Evolutionary conservation across 1,140 invertebrate species (phyloP).

Genomic region (Glossosoma conforme): DNA sequence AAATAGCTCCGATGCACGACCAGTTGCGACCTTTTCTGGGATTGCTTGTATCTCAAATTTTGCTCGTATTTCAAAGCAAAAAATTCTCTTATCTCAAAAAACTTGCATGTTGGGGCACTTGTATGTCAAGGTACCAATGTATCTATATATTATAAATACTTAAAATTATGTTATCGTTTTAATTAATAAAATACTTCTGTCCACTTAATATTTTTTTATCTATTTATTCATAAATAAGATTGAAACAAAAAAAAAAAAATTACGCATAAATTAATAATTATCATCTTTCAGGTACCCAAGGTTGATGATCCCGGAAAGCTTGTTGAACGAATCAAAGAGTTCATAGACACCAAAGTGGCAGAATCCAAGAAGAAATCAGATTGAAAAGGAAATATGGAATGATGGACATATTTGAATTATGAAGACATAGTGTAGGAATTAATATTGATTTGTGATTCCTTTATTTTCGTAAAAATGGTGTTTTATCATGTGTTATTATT

Average conservation of each 20-base stretch:
- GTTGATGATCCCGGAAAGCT: slow-evolving; percentile 73
- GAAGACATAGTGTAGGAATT: background rate
- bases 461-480: background rate
- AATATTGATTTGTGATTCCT: background rate
- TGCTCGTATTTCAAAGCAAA: no score
- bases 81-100: slow-evolving; percentile 4
- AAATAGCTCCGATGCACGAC: no score
- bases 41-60: no score
- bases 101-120: slow-evolving; percentile 1
- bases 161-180: background rate
- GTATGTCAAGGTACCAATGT: background rate
- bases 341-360: slow-evolving; percentile 58
- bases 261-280: slow-evolving; percentile 12
- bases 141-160: background rate
- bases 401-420: background rate
- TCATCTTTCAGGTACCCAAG: slow-evolving; percentile 64
- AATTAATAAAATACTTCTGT: background rate
- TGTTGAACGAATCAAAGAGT: slow-evolving; percentile 61
- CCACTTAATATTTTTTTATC: background rate
- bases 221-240: background rate
- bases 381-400: slow-evolving; percentile 26
- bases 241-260: background rate
- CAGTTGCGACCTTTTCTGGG: no score
- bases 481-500: background rate
- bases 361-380: slow-evolving; percentile 49